Conservation (phyloP, 2,797 vertebrate species). For the Sylvia borin region DNA sequence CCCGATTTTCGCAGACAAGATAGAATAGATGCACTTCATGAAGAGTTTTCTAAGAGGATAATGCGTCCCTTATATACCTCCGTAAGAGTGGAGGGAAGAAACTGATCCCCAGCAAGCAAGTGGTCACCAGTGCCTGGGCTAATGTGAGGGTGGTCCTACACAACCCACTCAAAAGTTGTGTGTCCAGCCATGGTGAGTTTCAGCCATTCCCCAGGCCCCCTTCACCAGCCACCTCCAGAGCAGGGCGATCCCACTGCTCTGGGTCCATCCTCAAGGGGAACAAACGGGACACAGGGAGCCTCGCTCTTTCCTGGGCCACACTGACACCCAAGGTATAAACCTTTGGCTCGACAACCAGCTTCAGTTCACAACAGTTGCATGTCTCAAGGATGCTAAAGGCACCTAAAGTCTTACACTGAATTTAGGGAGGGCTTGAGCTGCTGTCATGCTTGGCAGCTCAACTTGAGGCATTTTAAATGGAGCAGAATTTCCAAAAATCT, state of each 20-base stretch:
- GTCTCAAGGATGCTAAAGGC: not conserved
- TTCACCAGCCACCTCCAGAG: not conserved
- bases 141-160: not conserved
- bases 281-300: fast-evolving
- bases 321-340: not conserved
- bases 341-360: not conserved
- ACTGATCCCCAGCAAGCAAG: not conserved
- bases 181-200: fast-evolving
- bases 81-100: not conserved
- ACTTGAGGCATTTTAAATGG: not conserved
- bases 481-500: not conserved
- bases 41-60: not conserved
- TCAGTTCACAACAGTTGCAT: not conserved
- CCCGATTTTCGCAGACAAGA: not conserved
- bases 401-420: not conserved
- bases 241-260: not conserved
- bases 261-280: fast-evolving
- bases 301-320: fast-evolving
- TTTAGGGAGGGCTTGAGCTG: not conserved
- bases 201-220: not conserved
- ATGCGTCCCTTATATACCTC: not conserved
- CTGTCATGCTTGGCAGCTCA: not conserved
- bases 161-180: not conserved
- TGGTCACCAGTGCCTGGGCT: fast-evolving
- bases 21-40: not conserved